phyloP scores from a whole-genome alignment of 2,888 invertebrate species.

The Calameuta pallipes region DNA sequence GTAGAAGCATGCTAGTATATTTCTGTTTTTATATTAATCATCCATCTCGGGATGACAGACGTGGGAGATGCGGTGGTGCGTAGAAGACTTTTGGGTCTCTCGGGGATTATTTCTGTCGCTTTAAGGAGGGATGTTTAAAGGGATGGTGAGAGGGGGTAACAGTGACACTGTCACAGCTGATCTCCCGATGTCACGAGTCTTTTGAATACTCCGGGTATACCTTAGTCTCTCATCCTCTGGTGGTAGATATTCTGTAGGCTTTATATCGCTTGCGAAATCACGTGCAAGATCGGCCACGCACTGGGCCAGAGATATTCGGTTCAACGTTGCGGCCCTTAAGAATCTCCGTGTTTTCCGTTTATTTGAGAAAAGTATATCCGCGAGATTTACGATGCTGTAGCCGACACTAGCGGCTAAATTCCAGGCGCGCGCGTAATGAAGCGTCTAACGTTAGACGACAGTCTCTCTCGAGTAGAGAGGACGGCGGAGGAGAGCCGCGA shows the following conservation, averaged over 20 bases:
- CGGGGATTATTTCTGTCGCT: constrained; percentile 1
- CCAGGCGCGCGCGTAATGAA: constrained; percentile 45
- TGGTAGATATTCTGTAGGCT: neutral
- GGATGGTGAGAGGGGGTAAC: neutral
- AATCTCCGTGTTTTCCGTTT: neutral
- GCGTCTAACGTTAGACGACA: constrained; percentile 43
- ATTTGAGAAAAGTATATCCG: neutral
- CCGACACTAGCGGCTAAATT: constrained; percentile 38
- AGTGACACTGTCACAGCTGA: neutral
- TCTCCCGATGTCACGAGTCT: neutral
- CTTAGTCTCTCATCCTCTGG: neutral
- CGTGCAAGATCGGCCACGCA: neutral
- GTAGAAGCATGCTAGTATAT: neutral
- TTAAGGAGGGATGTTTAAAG: constrained; percentile 1
- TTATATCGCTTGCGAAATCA: neutral
- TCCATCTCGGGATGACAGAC: constrained; percentile 4
- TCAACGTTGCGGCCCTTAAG: too few species aligned
- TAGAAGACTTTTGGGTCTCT: neutral
- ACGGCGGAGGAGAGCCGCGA: neutral
- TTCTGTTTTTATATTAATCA: constrained; percentile 9
- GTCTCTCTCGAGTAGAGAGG: constrained; percentile 20
- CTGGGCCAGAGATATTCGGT: neutral
- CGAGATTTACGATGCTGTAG: neutral
- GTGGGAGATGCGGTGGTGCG: neutral
- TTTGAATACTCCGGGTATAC: neutral